Percentiles rank a stretch among this genome's conserved stretches.
Conservation (phyloP, 2,113 vertebrate genomes). For the Phycodurus eques region DNA sequence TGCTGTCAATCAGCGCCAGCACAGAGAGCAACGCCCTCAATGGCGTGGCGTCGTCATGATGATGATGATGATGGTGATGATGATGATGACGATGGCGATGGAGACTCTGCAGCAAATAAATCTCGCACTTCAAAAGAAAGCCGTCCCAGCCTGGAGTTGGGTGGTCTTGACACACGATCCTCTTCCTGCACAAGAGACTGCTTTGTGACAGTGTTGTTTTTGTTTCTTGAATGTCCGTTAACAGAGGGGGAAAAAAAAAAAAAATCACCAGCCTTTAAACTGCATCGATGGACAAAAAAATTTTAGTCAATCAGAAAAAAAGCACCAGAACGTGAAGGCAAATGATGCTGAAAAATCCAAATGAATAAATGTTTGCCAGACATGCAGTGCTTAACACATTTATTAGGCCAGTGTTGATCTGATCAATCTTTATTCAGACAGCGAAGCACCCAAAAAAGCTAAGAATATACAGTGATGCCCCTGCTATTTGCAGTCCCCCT, state of each 20-base stretch:
- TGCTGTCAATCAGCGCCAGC: conserved; percentile 58
- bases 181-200: conserved; percentile 49
- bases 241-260: conserved; percentile 40
- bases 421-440: background rate
- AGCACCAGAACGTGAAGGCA: background rate
- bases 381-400: background rate
- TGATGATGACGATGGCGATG: background rate
- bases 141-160: conserved; percentile 35
- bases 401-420: background rate
- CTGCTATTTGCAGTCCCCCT: too few relatives aligned
- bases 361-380: background rate
- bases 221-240: conserved; percentile 56
- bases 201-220: conserved; percentile 44
- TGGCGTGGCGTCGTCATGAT: conserved; percentile 54
- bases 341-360: background rate
- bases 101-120: background rate
- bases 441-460: too few relatives aligned
- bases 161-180: conserved; percentile 22
- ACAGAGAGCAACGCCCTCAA: conserved; percentile 81
- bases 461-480: too few relatives aligned
- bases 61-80: background rate
- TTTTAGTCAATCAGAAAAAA: background rate
- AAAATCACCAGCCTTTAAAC: conserved; percentile 67
- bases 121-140: conserved; percentile 32
- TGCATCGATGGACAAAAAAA: conserved; percentile 29